These are phyloP conservation scores for Acanthosoma haemorrhoidale DNA, from an alignment of 2,888 invertebrate species.

Conservation along the genomic window DNA sequence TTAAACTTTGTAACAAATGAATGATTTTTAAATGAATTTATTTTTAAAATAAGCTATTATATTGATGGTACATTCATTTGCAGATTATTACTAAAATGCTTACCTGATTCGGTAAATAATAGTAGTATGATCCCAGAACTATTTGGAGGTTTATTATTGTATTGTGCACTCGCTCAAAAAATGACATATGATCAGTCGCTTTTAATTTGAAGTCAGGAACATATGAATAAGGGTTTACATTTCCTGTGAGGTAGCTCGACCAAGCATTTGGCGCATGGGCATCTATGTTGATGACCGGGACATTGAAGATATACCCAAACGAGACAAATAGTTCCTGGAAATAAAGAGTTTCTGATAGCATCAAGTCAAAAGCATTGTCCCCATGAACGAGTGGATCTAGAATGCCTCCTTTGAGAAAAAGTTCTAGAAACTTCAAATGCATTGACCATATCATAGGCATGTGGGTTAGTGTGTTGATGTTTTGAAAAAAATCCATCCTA, in stretches of 20 bases:
- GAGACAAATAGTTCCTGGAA: conserved; percentile 34
- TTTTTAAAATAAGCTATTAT: no score
- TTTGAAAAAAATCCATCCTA: background rate
- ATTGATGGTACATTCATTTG: no score
- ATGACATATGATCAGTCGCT: background rate
- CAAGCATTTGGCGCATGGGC: background rate
- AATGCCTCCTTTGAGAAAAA: background rate
- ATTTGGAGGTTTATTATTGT: conserved; percentile 66
- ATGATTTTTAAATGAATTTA: no score
- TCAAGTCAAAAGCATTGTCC: conserved; percentile 32
- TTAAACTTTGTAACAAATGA: no score
- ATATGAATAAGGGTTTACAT: background rate
- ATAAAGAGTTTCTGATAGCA: conserved; percentile 36
- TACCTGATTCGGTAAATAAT: background rate
- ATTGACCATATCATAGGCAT: background rate
- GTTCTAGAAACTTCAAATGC: background rate
- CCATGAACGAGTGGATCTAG: conserved; percentile 13
- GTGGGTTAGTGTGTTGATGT: background rate
- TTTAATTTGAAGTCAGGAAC: background rate
- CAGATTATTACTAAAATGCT: no score
- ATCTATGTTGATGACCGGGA: conserved; percentile 34
- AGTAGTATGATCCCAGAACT: conserved; percentile 33
- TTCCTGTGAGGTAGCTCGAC: background rate
- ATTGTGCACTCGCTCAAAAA: conserved; percentile 43
- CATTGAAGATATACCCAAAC: conserved; percentile 36